Conservation (phyloP, 2,888 invertebrate genomes). For the Rhagonycha fulva region DNA sequence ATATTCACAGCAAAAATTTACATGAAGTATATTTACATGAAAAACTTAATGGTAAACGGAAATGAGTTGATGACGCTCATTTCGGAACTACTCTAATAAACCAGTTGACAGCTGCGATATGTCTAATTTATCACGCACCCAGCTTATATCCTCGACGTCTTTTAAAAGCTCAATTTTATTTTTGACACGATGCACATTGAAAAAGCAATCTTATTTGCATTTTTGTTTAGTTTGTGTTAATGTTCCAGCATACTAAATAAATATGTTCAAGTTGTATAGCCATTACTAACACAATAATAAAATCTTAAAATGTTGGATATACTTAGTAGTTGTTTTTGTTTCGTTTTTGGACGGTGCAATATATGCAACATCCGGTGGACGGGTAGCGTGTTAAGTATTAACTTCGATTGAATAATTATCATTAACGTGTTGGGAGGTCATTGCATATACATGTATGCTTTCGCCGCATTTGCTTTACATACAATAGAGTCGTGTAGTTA, state of each 20-base stretch:
- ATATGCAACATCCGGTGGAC: conserved; percentile 36
- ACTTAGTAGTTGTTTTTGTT: neutral
- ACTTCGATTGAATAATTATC: conserved; percentile 52
- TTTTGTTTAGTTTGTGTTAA: neutral
- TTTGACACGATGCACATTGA: conserved; percentile 29
- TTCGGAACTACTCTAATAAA: conserved; percentile 42
- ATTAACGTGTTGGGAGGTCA: conserved; percentile 53
- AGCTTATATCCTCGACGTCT: conserved; percentile 38
- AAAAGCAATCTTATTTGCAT: conserved; percentile 10
- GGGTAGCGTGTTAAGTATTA: conserved; percentile 37
- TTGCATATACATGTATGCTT: conserved; percentile 41
- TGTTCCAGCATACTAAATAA: neutral
- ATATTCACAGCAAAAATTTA: neutral
- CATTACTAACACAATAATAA: neutral
- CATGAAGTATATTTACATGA: conserved; percentile 15
- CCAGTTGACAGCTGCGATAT: conserved; percentile 47
- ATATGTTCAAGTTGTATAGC: neutral
- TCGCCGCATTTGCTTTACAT: conserved; percentile 51
- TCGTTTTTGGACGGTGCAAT: conserved; percentile 8
- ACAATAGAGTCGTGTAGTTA: conserved; percentile 53
- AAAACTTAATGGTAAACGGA: conserved; percentile 36
- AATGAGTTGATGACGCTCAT: conserved; percentile 41
- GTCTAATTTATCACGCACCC: conserved; percentile 46
- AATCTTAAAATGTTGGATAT: neutral
- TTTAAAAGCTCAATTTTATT: conserved; percentile 36